Conservation (phyloP, 2,113 vertebrate genomes). For the Apodemus speciosus region DNA sequence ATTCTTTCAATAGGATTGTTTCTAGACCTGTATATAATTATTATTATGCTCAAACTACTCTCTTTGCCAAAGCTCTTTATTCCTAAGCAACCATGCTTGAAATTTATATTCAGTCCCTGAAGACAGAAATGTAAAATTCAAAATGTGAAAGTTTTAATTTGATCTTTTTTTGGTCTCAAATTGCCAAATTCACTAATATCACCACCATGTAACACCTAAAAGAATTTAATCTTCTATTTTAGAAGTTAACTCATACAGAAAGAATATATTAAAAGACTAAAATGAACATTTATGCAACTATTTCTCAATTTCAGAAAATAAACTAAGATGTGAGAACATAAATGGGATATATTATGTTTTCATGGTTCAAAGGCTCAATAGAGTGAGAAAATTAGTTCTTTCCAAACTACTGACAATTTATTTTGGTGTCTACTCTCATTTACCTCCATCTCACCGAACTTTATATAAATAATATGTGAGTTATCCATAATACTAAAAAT, state of each 20-base stretch:
- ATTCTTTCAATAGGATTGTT: background rate
- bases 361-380: background rate
- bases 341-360: background rate
- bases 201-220: conserved; percentile 2
- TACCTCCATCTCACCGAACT: background rate
- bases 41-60: background rate
- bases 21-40: conserved; percentile 14
- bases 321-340: background rate
- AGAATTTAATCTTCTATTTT: background rate
- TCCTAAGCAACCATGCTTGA: background rate
- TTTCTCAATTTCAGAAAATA: conserved; percentile 14
- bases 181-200: conserved; percentile 6
- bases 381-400: background rate
- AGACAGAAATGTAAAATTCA: conserved; percentile 8
- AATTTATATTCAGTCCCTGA: conserved; percentile 13
- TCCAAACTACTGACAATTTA: background rate
- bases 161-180: background rate
- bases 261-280: background rate
- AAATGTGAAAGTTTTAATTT: conserved; percentile 24
- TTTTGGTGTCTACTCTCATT: background rate
- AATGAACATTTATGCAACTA: background rate
- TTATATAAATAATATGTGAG: background rate
- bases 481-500: background rate
- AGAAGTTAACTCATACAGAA: background rate
- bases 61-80: conserved; percentile 21